A percentile compares a stretch with the other conserved stretches of the same genome.
Evolutionary conservation across 2,888 invertebrate species (phyloP).

Genomic region (Stenodema calcarata): DNA sequence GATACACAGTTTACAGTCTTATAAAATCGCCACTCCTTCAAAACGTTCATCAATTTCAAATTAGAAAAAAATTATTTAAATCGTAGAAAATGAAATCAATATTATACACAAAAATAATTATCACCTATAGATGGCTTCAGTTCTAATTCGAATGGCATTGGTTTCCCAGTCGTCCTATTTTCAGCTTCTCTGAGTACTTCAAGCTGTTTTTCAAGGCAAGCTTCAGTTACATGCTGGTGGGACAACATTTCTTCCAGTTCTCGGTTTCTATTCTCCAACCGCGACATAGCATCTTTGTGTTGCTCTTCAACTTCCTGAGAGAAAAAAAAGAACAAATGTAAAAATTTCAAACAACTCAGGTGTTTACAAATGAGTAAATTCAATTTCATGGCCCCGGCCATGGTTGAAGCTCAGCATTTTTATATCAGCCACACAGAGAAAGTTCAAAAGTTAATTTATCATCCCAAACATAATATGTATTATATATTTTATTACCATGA

Average conservation of each 20-base stretch:
- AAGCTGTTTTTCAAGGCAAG: slow-evolving; percentile 48
- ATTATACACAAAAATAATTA: neutral
- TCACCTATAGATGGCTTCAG: slow-evolving; percentile 18
- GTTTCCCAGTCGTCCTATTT: slow-evolving; percentile 47
- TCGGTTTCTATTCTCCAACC: slow-evolving; percentile 66
- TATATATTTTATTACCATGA: too few relatives aligned
- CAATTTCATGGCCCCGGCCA: too few relatives aligned
- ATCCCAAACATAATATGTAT: too few relatives aligned
- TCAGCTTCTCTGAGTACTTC: slow-evolving; percentile 50
- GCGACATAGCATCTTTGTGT: slow-evolving; percentile 65
- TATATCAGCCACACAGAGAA: too few relatives aligned
- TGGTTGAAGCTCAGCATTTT: too few relatives aligned
- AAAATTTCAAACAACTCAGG: too few relatives aligned
- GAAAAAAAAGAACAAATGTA: neutral
- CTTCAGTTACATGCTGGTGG: slow-evolving; percentile 55
- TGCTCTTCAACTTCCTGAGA: slow-evolving; percentile 61
- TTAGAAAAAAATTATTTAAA: too few relatives aligned
- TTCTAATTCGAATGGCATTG: slow-evolving; percentile 42
- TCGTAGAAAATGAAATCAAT: too few relatives aligned
- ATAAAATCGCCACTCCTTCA: too few relatives aligned
- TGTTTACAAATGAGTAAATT: neutral
- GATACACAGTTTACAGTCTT: too few relatives aligned
- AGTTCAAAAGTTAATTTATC: too few relatives aligned
- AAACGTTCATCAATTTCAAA: too few relatives aligned
- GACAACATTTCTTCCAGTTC: slow-evolving; percentile 65